A percentile compares a stretch with the other conserved stretches of the same genome.
These are phyloP conservation scores for Lepidurus packardi DNA, from an alignment of 1,140 invertebrate species.

Conservation along the genomic window DNA sequence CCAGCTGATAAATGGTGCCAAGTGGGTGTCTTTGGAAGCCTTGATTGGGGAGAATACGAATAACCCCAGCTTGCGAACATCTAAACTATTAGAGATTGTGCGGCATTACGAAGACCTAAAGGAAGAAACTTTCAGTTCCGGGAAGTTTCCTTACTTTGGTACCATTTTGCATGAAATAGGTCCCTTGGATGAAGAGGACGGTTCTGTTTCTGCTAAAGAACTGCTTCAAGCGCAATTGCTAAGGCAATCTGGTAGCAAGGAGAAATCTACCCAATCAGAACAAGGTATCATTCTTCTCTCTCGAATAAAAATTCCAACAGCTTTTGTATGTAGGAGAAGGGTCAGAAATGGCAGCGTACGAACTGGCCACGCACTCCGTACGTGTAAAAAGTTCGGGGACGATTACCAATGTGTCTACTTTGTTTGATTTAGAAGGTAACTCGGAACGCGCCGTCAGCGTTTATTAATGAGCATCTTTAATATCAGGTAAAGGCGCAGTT, in stretches of 20 bases:
- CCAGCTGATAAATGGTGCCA: conserved; percentile 21
- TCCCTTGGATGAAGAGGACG: conserved; percentile 25
- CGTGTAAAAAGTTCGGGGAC: conserved; percentile 47
- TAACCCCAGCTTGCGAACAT: conserved; percentile 26
- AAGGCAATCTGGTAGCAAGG: neutral
- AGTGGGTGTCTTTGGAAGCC: conserved; percentile 31
- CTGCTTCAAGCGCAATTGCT: conserved; percentile 11
- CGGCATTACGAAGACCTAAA: conserved; percentile 31
- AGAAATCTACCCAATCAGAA: neutral
- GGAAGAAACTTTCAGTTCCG: conserved; percentile 21
- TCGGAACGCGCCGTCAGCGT: too few species aligned
- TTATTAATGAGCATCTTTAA: too few species aligned
- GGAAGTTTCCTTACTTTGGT: conserved; percentile 25
- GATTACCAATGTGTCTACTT: conserved; percentile 46
- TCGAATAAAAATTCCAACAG: too few species aligned
- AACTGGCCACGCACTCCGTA: conserved; percentile 50
- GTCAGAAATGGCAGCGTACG: conserved; percentile 41
- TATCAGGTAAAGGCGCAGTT: conserved; percentile 25
- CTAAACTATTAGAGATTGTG: conserved; percentile 26
- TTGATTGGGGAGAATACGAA: neutral
- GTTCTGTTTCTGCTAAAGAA: conserved; percentile 25
- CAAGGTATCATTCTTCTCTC: neutral
- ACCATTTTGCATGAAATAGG: conserved; percentile 29
- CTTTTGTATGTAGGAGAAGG: conserved; percentile 12
- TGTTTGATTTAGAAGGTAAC: conserved; percentile 43